Evolutionary conservation across 2,113 vertebrate species (phyloP).

Genomic region (Nothobranchius furzeri): DNA sequence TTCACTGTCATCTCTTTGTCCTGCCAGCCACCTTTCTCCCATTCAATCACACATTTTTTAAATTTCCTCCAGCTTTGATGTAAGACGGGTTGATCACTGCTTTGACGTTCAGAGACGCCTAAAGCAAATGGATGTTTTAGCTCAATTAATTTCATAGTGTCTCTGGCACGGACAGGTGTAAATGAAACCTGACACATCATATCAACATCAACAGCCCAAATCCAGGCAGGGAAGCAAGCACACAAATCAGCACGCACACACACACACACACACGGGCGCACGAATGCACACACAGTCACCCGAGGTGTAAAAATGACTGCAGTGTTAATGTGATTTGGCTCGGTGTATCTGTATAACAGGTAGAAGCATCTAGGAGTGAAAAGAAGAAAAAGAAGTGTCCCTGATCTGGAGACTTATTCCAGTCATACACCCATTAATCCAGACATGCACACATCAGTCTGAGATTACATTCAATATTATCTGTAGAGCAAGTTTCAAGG

Average conservation of each 20-base stretch:
- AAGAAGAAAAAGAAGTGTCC: background rate
- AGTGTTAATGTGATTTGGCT: conserved; percentile 12
- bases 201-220: conserved; percentile 48
- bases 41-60: background rate
- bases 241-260: conserved; percentile 6
- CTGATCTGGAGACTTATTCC: background rate
- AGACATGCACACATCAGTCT: background rate
- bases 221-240: conserved; percentile 13
- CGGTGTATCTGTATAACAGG: conserved; percentile 14
- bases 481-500: too few relatives aligned
- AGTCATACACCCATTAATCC: background rate
- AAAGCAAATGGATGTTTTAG: conserved; percentile 54
- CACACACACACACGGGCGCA: conserved; percentile 5
- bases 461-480: background rate
- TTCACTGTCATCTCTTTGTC: background rate
- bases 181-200: conserved; percentile 64
- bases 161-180: conserved; percentile 61
- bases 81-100: conserved; percentile 35
- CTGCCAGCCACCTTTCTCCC: background rate
- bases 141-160: conserved; percentile 60
- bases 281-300: conserved; percentile 8
- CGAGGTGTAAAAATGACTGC: conserved; percentile 38
- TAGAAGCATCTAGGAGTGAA: conserved; percentile 1
- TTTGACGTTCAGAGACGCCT: conserved; percentile 44
- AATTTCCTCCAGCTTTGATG: conserved; percentile 33